phyloP scores from a whole-genome alignment of 2,888 invertebrate genomes.

The Adelphocoris suturalis region DNA sequence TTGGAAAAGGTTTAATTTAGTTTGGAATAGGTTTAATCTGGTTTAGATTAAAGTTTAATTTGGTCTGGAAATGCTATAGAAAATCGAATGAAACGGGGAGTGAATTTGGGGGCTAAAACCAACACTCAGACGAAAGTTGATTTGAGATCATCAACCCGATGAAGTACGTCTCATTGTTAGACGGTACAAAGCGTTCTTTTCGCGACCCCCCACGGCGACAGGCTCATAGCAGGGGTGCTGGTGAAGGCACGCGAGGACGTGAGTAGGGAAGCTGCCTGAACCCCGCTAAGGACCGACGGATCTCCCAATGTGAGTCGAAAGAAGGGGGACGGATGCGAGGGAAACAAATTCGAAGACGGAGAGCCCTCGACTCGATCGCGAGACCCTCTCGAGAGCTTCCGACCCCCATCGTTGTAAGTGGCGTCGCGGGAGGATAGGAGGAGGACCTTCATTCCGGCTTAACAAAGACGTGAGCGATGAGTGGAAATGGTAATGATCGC shows the following conservation, averaged over 20 bases:
- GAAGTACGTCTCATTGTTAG: not conserved
- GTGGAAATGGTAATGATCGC: not conserved
- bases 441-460: not conserved
- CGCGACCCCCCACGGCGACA: not conserved
- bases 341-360: not conserved
- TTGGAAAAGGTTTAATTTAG: too few species aligned
- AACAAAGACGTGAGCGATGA: not conserved
- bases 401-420: not conserved
- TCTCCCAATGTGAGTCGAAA: not conserved
- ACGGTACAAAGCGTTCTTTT: not conserved
- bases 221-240: not conserved
- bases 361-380: not conserved
- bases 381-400: not conserved
- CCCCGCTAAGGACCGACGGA: not conserved
- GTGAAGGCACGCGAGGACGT: not conserved
- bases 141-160: not conserved
- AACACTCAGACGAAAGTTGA: not conserved
- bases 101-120: too few species aligned
- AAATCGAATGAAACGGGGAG: too few species aligned
- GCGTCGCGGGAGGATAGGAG: not conserved
- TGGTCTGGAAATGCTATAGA: too few species aligned
- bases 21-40: too few species aligned
- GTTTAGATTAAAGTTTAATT: too few species aligned
- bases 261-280: not conserved
- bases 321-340: not conserved